Evolutionary conservation across 1,140 invertebrate genomes (phyloP), one percentile per base, ranked within the genome.

Genomic region (Drosophila kepulauana): DNA sequence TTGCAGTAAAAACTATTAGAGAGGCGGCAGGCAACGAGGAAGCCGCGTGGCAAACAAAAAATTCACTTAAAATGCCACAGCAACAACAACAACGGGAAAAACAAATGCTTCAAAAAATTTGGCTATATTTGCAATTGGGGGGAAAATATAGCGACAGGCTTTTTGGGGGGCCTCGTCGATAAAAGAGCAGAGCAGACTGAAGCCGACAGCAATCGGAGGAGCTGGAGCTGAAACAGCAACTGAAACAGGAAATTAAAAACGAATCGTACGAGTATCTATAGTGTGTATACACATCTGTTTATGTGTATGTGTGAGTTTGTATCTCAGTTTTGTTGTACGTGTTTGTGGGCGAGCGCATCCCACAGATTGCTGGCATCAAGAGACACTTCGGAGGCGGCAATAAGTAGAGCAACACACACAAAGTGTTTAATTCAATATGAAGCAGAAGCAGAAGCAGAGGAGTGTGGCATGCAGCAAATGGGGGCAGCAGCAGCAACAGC

Each of bases 341-440:
- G 20, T 48, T 8, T 51, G n/a, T 54, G 5, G 15, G n/a, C 6
- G 52, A 45, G 52, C 38, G 54, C 43, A 5, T 35, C 8, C 16
- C 59, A 13, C 66, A 59, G 46, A 67, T 61, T 49, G 28, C 33
- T 66, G 56, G 56, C 56, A 62, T 58, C 58, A 65, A 71, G 54
- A 75, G 72, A 64, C 58, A 75, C 75, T 69, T 63, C 30, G 41
- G 43, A 82, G 38, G 45, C 51, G 45, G 56, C 43, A 38, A 15
- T 73, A 81, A 85, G 78, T 71, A 80, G 78, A 54, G 58, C 51
- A 65, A 65, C 63, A 56, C 63, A 56, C 59, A 66, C 64, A 82
- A 84, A 88, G 84, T 84, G 77, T 84, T 87, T 87, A 79, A 86
- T 86, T 79, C 82, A 71, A 86, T 88, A 77, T 71, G 82, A 33